Evolutionary conservation across 2,888 invertebrate genomes (phyloP).

Genomic region (Odontocolon sp.): DNA sequence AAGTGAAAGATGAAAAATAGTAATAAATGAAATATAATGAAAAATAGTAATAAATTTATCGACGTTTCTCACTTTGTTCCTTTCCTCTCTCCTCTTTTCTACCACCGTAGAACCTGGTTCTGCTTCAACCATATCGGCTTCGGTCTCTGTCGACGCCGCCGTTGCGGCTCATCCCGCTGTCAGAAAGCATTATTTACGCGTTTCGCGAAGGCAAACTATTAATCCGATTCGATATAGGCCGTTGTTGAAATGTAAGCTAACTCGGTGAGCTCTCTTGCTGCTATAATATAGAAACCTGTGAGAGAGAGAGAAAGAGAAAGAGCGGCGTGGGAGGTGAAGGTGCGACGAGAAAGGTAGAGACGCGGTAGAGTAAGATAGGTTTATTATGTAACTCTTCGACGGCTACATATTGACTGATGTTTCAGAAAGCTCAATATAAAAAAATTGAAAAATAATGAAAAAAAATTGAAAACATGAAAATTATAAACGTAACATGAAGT

Average conservation of each 20-base stretch:
- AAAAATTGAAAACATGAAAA: background rate
- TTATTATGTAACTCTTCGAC: background rate
- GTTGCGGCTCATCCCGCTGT: conserved; percentile 64
- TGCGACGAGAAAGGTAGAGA: background rate
- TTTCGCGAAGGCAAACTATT: conserved; percentile 71
- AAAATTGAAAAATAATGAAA: background rate
- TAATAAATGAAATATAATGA: conserved; percentile 69
- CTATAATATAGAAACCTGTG: background rate
- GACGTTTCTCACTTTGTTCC: conserved; percentile 64
- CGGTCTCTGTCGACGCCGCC: conserved; percentile 25
- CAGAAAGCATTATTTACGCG: conserved; percentile 72
- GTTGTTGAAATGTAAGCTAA: conserved; percentile 25
- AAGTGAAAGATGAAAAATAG: conserved; percentile 51
- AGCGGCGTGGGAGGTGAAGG: conserved; percentile 14
- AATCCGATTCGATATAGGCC: conserved; percentile 69
- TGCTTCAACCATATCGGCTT: conserved; percentile 14
- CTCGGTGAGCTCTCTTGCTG: conserved; percentile 3
- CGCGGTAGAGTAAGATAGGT: background rate
- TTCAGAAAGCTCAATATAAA: background rate
- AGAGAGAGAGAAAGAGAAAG: too few species aligned
- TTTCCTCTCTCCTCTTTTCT: too few species aligned
- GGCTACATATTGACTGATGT: background rate
- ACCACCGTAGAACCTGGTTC: too few species aligned
- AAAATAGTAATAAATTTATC: conserved; percentile 69
- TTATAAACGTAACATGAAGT: background rate